Evolutionary conservation across 1,140 invertebrate genomes (phyloP), one percentile per base, ranked within the genome.

Genomic region (Apis laboriosa): DNA sequence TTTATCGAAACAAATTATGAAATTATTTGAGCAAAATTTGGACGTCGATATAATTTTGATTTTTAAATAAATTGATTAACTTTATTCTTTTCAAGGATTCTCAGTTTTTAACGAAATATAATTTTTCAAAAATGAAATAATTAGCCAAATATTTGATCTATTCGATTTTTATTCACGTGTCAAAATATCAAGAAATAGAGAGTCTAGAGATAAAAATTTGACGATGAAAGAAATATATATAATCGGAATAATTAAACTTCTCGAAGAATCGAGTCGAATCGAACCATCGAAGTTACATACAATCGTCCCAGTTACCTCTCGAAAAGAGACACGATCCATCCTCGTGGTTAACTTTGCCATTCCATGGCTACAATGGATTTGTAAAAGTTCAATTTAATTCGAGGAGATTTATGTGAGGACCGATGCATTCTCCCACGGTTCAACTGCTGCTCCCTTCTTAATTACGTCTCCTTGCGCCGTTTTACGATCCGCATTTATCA

Each of bases 401-500:
- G 85, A 67, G 75, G 78, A 82, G 83, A 88, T 88, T 88, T 88
- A 88, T 87, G 79, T 75, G 63, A 43, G 5, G 64, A 60, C 66
- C 83, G 86, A 80, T n/a, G 74, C 63, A 60, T 63, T 67, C 73
- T 67, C 67, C 82, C 82, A 68, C 74, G 70, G 74, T 84, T 58
- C 43, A 85, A 87, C 83, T 70, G 13, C 73, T 84, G 21, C 83
- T 83, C 79, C 61, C 55, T 87, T 85, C 87, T 88, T 88, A 88
- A 88, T 87, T 87, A 87, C 87, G 83, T 83, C 86, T 87, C 71
- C 68, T 84, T 73, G 70, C 55, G 71, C 73, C 66, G 77, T 77
- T 88, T 88, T 88, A 88, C 87, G 86, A 86, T 89, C 86, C 87
- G 66, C 86, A 86, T 89, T 88, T 86, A 88, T 89, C 87, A 89